Conservation (phyloP, 2,888 invertebrate genomes). For the Steromphala cineraria region DNA sequence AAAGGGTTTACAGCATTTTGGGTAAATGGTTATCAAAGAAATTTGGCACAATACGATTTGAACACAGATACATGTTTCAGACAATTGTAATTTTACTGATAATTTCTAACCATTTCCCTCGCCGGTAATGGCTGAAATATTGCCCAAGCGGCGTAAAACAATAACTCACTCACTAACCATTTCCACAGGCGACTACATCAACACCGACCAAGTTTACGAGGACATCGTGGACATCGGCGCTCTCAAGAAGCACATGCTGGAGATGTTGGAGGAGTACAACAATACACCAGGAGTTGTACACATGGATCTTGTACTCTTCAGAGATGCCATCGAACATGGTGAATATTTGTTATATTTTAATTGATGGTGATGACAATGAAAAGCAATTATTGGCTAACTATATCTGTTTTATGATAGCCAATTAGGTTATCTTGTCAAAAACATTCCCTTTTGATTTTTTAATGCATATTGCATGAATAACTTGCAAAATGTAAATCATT, state of each 20-base stretch:
- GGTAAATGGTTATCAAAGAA: too few species aligned
- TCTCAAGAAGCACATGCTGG: constrained; percentile 79
- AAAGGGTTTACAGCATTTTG: too few species aligned
- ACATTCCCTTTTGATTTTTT: not conserved
- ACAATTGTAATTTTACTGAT: too few species aligned
- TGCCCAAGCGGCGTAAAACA: too few species aligned
- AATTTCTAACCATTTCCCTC: not conserved
- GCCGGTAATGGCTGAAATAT: not conserved
- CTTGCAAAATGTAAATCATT: too few species aligned
- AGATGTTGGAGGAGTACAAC: constrained; percentile 87
- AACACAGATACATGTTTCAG: too few species aligned
- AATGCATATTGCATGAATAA: not conserved
- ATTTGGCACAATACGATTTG: too few species aligned
- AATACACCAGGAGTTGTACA: constrained; percentile 85
- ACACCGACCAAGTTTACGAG: constrained; percentile 86
- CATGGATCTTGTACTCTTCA: constrained; percentile 89
- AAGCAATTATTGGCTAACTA: too few species aligned
- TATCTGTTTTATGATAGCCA: too few species aligned
- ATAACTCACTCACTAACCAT: too few species aligned
- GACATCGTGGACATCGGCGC: constrained; percentile 82
- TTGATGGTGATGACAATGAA: not conserved
- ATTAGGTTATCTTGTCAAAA: too few species aligned
- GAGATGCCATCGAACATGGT: constrained; percentile 89
- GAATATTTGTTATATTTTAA: constrained; percentile 29
- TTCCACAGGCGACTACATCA: constrained; percentile 85